phyloP scores from a whole-genome alignment of 2,888 invertebrate species.

The Cyrtodaria siliqua region DNA sequence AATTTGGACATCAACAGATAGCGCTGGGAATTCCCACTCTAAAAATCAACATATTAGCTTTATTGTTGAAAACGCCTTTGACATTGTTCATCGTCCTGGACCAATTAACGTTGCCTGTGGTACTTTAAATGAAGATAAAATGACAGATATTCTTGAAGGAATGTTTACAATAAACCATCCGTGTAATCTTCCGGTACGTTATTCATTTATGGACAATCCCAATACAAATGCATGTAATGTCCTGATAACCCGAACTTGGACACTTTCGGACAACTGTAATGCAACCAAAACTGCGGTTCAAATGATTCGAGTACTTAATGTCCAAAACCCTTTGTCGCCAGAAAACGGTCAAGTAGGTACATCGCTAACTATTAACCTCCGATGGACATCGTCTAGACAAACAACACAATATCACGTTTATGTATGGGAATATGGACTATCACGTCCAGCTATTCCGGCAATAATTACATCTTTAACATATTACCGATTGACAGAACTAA shows the following conservation, averaged over 20 bases:
- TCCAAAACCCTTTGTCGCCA: slow-evolving; percentile 35
- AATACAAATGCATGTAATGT: slow-evolving; percentile 13
- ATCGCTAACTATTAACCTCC: slow-evolving; percentile 13
- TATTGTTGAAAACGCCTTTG: background rate
- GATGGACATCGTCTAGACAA: slow-evolving; percentile 15
- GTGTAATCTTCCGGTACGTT: slow-evolving; percentile 14
- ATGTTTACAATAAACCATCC: slow-evolving; percentile 26
- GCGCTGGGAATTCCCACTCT: slow-evolving; percentile 17
- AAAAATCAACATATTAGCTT: slow-evolving; percentile 7
- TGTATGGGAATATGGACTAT: slow-evolving; percentile 22
- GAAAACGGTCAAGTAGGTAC: slow-evolving; percentile 32
- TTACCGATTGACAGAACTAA: background rate
- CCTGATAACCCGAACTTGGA: slow-evolving; percentile 21
- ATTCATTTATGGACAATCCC: slow-evolving; percentile 5
- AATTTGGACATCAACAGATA: slow-evolving; percentile 32
- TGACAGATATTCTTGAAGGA: slow-evolving; percentile 17
- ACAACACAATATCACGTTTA: slow-evolving; percentile 6
- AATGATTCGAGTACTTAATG: slow-evolving; percentile 20
- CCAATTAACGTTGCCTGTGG: slow-evolving; percentile 29
- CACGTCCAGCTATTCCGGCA: background rate
- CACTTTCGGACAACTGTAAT: slow-evolving; percentile 24
- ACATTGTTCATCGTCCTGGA: slow-evolving; percentile 3
- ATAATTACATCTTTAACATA: background rate
- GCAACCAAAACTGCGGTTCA: slow-evolving; percentile 5
- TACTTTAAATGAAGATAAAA: slow-evolving; percentile 3